These are phyloP conservation scores for Zapornia atra DNA, from an alignment of 2,113 vertebrate genomes.

Conservation along the genomic window DNA sequence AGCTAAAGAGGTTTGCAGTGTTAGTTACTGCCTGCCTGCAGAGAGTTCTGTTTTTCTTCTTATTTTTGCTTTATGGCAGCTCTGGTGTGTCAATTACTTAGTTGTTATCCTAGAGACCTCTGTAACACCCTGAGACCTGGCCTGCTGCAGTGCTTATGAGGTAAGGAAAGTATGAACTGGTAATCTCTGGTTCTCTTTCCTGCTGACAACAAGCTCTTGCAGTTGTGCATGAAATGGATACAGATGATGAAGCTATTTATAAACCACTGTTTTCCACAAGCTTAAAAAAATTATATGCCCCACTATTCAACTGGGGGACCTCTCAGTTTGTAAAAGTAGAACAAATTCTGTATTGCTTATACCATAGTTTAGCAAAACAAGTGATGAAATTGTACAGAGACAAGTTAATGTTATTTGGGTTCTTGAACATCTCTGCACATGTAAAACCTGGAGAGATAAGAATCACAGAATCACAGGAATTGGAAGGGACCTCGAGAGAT, in stretches of 20 bases:
- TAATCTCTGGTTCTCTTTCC: background rate
- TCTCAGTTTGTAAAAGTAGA: background rate
- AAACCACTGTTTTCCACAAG: background rate
- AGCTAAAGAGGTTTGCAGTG: background rate
- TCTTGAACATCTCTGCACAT: background rate
- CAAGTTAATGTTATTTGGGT: background rate
- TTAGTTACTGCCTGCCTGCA: background rate
- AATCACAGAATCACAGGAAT: background rate
- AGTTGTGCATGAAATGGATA: background rate
- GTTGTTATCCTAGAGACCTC: background rate
- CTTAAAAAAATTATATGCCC: background rate
- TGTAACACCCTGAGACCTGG: background rate
- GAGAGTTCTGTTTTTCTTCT: background rate
- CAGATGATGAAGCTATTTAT: background rate
- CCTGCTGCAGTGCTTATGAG: background rate
- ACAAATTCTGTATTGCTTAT: background rate
- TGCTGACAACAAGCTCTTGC: background rate
- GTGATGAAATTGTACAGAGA: background rate
- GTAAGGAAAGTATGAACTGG: background rate
- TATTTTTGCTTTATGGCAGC: background rate
- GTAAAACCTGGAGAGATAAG: fast-evolving
- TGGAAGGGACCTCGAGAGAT: too few relatives aligned
- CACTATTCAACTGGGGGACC: background rate
- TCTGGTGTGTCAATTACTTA: background rate
- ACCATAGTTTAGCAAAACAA: background rate